Percentiles rank a stretch among this genome's conserved stretches.
phyloP scores from a whole-genome alignment of 2,888 invertebrate genomes.

The Meloe dianella region DNA sequence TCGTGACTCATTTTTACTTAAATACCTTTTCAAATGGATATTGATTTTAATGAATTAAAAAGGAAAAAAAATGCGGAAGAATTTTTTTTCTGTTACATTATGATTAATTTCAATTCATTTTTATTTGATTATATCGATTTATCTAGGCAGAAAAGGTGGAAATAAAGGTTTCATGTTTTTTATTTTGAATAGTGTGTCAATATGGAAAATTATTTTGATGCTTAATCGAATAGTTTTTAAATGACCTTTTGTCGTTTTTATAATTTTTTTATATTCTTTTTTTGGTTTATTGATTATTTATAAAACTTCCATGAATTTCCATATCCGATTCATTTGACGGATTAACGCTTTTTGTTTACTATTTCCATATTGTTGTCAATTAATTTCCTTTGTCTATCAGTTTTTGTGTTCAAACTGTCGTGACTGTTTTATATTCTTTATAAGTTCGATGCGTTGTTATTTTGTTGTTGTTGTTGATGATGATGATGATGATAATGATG shows the following conservation, averaged over 20 bases:
- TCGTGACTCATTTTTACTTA: neutral
- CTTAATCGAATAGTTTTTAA: neutral
- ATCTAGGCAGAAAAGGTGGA: too few relatives aligned
- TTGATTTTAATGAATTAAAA: neutral
- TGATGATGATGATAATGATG: conserved; percentile 5
- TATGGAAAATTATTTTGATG: neutral
- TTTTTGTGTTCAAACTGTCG: neutral
- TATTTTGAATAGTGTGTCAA: too few relatives aligned
- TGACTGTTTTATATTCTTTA: neutral
- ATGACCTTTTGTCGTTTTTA: neutral
- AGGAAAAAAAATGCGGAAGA: neutral
- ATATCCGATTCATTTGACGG: neutral
- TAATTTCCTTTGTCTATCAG: conserved; percentile 7
- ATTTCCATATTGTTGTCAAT: neutral
- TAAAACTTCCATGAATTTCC: neutral
- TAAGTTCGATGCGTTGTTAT: neutral
- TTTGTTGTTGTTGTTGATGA: conserved; percentile 7
- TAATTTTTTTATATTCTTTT: neutral
- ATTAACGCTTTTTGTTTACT: neutral
- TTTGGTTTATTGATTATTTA: neutral
- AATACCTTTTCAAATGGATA: neutral
- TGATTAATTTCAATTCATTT: neutral
- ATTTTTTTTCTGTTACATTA: neutral
- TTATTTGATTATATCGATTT: neutral
- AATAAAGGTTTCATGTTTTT: neutral